Conservation (phyloP, 2,888 invertebrate species). For the Andrena bucephala region DNA sequence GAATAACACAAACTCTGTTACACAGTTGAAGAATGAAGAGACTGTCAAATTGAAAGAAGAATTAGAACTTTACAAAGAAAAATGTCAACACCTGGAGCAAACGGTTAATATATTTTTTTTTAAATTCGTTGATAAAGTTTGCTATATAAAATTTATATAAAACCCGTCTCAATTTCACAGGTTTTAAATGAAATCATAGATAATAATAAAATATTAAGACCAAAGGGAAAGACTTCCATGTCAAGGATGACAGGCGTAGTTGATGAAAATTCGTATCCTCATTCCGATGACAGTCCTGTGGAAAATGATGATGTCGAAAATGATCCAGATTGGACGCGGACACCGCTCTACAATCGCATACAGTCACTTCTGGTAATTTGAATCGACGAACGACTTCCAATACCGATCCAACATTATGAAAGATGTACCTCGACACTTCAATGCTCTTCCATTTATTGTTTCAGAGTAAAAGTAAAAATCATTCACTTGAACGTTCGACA, state of each 20-base stretch:
- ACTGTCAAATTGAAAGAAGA: conserved; percentile 70
- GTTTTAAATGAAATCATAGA: conserved; percentile 24
- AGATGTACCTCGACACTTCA: neutral
- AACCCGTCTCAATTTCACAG: conserved; percentile 22
- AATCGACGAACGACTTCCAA: conserved; percentile 7
- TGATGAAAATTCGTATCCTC: conserved; percentile 30
- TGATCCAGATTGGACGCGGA: conserved; percentile 91
- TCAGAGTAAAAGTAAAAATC: conserved; percentile 75
- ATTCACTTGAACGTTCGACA: conserved; percentile 81
- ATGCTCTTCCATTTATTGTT: conserved; percentile 31
- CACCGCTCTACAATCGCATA: conserved; percentile 87
- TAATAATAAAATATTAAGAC: conserved; percentile 3
- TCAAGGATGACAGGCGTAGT: neutral
- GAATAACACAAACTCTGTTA: conserved; percentile 79
- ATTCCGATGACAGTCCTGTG: conserved; percentile 72
- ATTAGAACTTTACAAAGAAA: conserved; percentile 68
- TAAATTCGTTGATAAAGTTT: neutral
- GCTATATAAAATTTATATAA: neutral
- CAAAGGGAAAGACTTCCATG: neutral
- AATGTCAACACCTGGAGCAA: conserved; percentile 24
- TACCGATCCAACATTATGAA: neutral
- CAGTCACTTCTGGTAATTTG: conserved; percentile 77
- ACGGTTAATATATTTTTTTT: conserved; percentile 15
- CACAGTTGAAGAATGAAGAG: conserved; percentile 84
- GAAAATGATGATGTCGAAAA: conserved; percentile 82